Evolutionary conservation across 1,140 invertebrate genomes (phyloP), one percentile per base, ranked within the genome.

Genomic region (Rhopalosiphum padi): DNA sequence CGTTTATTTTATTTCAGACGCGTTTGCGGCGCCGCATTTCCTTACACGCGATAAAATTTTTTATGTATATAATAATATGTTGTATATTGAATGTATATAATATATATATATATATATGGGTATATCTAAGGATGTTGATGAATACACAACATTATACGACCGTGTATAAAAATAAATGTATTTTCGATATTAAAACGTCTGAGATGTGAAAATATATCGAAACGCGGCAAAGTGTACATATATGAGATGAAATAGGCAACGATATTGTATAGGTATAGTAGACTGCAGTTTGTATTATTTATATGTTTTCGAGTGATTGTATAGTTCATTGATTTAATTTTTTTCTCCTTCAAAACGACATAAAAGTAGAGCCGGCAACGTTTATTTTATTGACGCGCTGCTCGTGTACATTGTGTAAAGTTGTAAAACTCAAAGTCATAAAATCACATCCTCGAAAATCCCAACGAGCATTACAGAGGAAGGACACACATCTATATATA

Each of bases 161-260:
- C 60, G 60, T 68, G 30, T 68, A 68, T 68, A 68, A 68, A 68
- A 68, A n/a, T 68, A 68, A 68, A 68, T 68, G 30, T 68, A 68
- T 68, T 68, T 68, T 68, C 60, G 60, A 68, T n/a, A 68, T 68
- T 68, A n/a, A 68, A 68, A 68, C 60, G 60, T n/a, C 60, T n/a
- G 60, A 25, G 15, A 68, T 18, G 60, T 68, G 60, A 68, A 68
- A 68, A 68, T 18, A 5, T 4, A n/a, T n/a, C 60, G 30, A n/a
- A 68, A 68, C 30, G 60, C 30, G 15, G 60, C 60, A n/a, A 68
- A 68, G 2, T 18, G 30, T 68, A 30, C 6, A 18, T 60, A 15
- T 25, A n/a, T 15, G 9, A 30, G 55, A 30, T 15, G 9, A n/a
- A n/a, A n/a, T 68, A 68, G 60, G 30, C 60, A n/a, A 68, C 5